Base-by-base conservation (phyloP, 2,113 vertebrate genomes). In the Rana temporaria region DNA sequence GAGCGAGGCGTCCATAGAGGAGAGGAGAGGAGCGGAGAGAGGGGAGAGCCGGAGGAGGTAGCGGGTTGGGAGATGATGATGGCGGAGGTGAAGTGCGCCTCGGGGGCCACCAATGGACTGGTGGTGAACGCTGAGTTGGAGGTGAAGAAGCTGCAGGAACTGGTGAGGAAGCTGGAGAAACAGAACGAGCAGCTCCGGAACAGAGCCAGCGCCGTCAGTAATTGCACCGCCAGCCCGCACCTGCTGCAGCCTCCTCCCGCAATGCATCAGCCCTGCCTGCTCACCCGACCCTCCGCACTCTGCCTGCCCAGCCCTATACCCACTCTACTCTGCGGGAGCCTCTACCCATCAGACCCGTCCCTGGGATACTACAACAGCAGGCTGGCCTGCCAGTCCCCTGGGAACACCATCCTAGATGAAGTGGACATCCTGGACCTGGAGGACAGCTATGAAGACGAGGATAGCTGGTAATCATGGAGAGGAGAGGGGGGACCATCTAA, bases 81-180 rank as follows among this genome's bases (percentile, higher is more conserved):
- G 42, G 93, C 93, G 86, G 91, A 96, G 90, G 92, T 94, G 82
- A 92, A 91, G 63, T 67, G 60, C 60, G 89, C 89, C 89, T 85
- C 93, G 34, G 88, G 89, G 42, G 88, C 89, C 76, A 92, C 89
- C 88, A 89, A 95, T 59, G 96, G 96, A 91, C 90, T 95, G 85
- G 95, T 87, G 77, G 89, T 90, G 86, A 95, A 90, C 89, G 95
- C 97, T 22, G 96, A 98, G 94, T 93, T 98, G 89, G 97, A 98
- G 92, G 96, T 98, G 91, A 91, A 96, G 85, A 98, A 98, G 93
- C 96, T 98, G 34, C 96, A 98, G 90, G 96, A 98, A 87, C 90
- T 98, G 86, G 97, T 98, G 81, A 92, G 96, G 73, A 96, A 96
- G 90, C 86, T 98, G 91, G 97, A 98, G 90, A 93, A 90, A 85